Conservation (phyloP, 1,140 invertebrate genomes). For the Bombus vancouverensis region DNA sequence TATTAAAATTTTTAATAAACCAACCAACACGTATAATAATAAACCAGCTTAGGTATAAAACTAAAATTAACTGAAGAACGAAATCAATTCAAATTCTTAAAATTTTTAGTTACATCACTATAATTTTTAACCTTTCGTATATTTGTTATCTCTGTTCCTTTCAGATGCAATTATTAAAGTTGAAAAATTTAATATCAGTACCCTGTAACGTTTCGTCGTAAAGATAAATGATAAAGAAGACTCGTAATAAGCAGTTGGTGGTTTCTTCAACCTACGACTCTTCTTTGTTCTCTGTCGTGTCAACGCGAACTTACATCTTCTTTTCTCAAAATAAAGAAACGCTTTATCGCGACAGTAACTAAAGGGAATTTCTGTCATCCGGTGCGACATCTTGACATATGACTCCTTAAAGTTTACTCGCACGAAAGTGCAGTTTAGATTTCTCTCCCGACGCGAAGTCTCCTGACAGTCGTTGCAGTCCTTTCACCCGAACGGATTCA, state of each 20-base stretch:
- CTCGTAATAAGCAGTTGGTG: neutral
- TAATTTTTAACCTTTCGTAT: neutral
- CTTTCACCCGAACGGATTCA: conserved; percentile 43
- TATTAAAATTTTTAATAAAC: too few relatives aligned
- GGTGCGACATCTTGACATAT: conserved; percentile 21
- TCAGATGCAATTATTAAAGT: neutral
- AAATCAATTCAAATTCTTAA: neutral
- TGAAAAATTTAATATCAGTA: neutral
- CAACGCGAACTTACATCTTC: neutral
- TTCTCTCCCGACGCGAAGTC: conserved; percentile 40
- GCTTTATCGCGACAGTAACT: conserved; percentile 22
- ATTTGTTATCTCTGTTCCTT: neutral
- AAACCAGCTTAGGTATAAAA: too few relatives aligned
- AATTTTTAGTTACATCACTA: neutral
- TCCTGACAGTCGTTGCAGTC: conserved; percentile 33
- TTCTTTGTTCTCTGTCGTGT: neutral
- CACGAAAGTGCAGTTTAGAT: conserved; percentile 47
- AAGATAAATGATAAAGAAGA: conserved; percentile 2
- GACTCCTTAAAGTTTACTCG: conserved; percentile 46
- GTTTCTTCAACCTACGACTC: neutral
- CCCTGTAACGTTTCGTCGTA: neutral
- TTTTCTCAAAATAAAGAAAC: conserved; percentile 22
- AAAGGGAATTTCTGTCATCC: conserved; percentile 47
- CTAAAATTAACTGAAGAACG: too few relatives aligned
- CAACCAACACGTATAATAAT: too few relatives aligned